Evolutionary conservation across 2,888 invertebrate genomes (phyloP).

Genomic region (Amaurobius ferox): DNA sequence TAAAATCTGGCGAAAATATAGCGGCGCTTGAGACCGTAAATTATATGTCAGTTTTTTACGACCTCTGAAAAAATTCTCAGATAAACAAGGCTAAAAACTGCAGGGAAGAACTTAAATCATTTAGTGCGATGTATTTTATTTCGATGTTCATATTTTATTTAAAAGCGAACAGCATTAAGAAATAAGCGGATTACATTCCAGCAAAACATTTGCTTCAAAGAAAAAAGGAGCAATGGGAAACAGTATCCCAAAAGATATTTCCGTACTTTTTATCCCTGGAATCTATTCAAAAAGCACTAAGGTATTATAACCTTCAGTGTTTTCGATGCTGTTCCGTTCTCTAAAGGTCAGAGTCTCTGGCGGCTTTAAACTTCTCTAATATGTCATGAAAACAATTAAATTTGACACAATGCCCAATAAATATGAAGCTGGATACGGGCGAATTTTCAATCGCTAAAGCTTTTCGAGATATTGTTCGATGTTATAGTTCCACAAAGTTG

Average conservation of each 20-base stretch:
- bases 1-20: slow-evolving; percentile 34
- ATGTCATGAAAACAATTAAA: slow-evolving; percentile 65
- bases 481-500: slow-evolving; percentile 33
- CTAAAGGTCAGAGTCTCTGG: slow-evolving; percentile 34
- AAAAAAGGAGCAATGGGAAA: not conserved
- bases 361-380: slow-evolving; percentile 50
- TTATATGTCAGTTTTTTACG: slow-evolving; percentile 50
- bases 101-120: slow-evolving; percentile 55
- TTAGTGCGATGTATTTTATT: slow-evolving; percentile 36
- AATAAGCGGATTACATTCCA: slow-evolving; percentile 48
- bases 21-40: slow-evolving; percentile 38
- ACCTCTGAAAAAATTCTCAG: slow-evolving; percentile 12
- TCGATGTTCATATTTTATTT: slow-evolving; percentile 45
- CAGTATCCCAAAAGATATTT: not conserved
- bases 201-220: slow-evolving; percentile 43
- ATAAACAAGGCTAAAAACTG: not conserved
- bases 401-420: slow-evolving; percentile 60
- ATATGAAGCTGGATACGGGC: slow-evolving; percentile 26
- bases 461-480: slow-evolving; percentile 9
- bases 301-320: not conserved
- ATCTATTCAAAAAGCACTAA: slow-evolving; percentile 24
- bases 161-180: slow-evolving; percentile 18
- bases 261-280: not conserved
- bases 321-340: slow-evolving; percentile 7
- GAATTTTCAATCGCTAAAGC: not conserved